Conservation (phyloP, 1,140 invertebrate species). For the Pantala flavescens region DNA sequence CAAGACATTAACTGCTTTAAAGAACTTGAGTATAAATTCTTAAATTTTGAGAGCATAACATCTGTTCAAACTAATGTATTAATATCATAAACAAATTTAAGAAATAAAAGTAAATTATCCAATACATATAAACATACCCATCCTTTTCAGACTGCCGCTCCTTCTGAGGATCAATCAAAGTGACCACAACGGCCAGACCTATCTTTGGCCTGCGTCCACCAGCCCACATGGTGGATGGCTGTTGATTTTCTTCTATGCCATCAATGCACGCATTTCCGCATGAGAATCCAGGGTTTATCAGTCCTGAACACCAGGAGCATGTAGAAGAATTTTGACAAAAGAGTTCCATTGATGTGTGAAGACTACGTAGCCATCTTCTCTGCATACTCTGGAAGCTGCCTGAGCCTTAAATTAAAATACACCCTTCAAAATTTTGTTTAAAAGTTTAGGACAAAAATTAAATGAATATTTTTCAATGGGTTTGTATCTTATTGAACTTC, state of each 20-base stretch:
- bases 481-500: too few species aligned
- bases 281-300: slow-evolving; percentile 40
- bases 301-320: not conserved
- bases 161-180: not conserved
- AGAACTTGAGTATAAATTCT: too few species aligned
- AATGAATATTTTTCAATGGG: too few species aligned
- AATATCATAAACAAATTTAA: too few species aligned
- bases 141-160: not conserved
- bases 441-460: too few species aligned
- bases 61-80: too few species aligned
- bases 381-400: slow-evolving; percentile 43
- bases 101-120: too few species aligned
- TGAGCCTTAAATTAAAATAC: slow-evolving; percentile 15
- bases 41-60: too few species aligned
- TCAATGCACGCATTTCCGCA: slow-evolving; percentile 61
- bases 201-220: not conserved
- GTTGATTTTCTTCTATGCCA: not conserved
- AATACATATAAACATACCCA: not conserved
- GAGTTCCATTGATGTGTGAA: slow-evolving; percentile 41
- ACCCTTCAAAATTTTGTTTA: too few species aligned
- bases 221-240: not conserved
- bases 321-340: not conserved
- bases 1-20: too few species aligned
- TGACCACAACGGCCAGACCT: not conserved
- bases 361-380: slow-evolving; percentile 41